These are phyloP conservation scores for Cataglyphis cursor DNA, from an alignment of 2,888 invertebrate species.

Conservation along the genomic window DNA sequence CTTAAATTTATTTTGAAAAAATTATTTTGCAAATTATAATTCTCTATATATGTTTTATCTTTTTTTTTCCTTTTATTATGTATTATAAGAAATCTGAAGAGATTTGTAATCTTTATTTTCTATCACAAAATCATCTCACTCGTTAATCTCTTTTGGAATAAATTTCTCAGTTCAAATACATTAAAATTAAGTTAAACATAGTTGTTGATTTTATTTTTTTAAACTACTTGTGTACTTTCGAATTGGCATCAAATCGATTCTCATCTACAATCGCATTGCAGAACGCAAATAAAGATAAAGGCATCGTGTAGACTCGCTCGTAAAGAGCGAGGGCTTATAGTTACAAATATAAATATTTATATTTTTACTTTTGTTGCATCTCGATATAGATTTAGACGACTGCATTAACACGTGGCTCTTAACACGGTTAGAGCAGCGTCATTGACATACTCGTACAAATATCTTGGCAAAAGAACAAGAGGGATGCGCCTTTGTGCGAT, in stretches of 20 bases:
- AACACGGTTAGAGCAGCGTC: neutral
- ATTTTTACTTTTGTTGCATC: constrained; percentile 15
- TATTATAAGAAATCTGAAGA: neutral
- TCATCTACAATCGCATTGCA: neutral
- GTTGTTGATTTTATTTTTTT: constrained; percentile 16
- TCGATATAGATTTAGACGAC: neutral
- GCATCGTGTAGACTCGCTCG: neutral
- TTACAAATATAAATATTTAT: constrained; percentile 15
- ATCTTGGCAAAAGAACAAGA: constrained; percentile 32
- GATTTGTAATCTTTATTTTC: neutral
- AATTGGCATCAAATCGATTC: neutral
- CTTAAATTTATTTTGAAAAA: neutral
- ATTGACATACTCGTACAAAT: neutral
- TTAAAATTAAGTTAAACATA: neutral
- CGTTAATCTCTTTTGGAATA: neutral
- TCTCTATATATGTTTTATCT: neutral
- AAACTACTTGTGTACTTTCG: neutral
- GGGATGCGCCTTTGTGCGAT: neutral
- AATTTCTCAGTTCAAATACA: neutral
- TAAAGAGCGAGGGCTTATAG: neutral
- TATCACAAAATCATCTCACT: neutral
- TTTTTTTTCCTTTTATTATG: neutral
- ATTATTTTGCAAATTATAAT: constrained; percentile 12
- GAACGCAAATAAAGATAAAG: neutral
- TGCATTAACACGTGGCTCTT: constrained; percentile 11